Base-by-base conservation (phyloP, 2,888 invertebrate genomes). In the Agrotis ipsilon region DNA sequence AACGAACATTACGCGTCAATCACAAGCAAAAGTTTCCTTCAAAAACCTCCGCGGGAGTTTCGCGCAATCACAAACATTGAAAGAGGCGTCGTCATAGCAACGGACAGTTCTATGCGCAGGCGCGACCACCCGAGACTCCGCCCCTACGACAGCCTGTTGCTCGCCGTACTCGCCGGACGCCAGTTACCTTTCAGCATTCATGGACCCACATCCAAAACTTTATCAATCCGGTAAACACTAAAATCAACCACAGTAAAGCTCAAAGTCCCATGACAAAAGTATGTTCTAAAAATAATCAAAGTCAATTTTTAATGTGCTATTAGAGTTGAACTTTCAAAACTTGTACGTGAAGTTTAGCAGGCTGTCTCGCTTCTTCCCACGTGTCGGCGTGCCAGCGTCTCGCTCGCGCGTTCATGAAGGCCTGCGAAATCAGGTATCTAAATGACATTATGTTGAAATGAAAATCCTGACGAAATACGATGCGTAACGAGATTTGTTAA, bases 61-160 rank as follows among this genome's bases (percentile, higher is more conserved):
- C 84, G 74, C 82, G 89, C 88, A 90, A 93, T 93, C 93, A 94
- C 92, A 95, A 96, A 95, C 95, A 96, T 72, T 82, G 83, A 88
- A 91, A 93, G 92, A 94, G 93, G 93, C 93, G 96, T 96, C 83
- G 91, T 90, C 94, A 96, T 96, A 90, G 92, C 90, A 93, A 96
- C 96, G 82, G 88, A 65, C 71, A 74, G 72, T 68, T 78, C 73
- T 87, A 60, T 87, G 94, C 96, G 96, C 96, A 94, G 89, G 85
- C 94, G 93, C 92, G 91, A 78, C 82, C 77, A 67, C 81, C 78
- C 60, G 64, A 84, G 82, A 89, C 94, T 92, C 94, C 95, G 93
- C 95, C 96, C 90, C 84, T 79, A 54, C 82, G 86, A 88, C 93
- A 92, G 96, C 96, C 96, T 96, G 96, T 96, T 96, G 96, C 94